A percentile compares a stretch with the other conserved stretches of the same genome.
Conservation (phyloP, 2,113 vertebrate genomes). For the Varanus salvator region DNA sequence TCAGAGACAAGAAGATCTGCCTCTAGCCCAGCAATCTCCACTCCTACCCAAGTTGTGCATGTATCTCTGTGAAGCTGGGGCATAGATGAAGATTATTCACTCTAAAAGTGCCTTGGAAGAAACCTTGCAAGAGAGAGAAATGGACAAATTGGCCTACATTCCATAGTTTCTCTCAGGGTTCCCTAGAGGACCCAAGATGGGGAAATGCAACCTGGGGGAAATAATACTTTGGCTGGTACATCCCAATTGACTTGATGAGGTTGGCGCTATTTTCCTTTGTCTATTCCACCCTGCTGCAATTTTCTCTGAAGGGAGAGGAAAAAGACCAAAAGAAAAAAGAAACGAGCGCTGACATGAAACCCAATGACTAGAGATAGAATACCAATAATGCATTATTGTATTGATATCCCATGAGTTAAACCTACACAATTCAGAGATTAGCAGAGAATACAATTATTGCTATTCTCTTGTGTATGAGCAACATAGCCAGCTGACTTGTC, state of each 20-base stretch:
- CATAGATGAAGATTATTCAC: not conserved
- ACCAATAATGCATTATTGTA: not conserved
- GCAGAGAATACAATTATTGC: not conserved
- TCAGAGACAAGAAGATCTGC: not conserved
- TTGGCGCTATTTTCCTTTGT: not conserved
- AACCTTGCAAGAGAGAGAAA: not conserved
- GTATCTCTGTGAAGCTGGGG: not conserved
- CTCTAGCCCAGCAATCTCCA: not conserved
- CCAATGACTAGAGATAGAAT: not conserved
- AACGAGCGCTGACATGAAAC: not conserved
- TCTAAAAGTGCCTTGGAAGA: not conserved
- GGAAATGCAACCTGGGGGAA: not conserved
- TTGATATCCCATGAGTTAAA: not conserved
- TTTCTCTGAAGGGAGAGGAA: not conserved
- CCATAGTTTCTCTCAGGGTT: not conserved
- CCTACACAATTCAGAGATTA: not conserved
- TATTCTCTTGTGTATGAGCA: not conserved
- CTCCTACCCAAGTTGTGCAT: not conserved
- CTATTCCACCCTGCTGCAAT: not conserved
- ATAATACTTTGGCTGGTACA: not conserved
- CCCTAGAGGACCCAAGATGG: not conserved
- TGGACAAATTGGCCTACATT: not conserved
- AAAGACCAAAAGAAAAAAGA: no score
- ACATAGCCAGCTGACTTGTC: not conserved
- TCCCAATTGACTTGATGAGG: not conserved